Conservation (phyloP, 2,113 vertebrate species). For the Sakesphorus luctuosus region DNA sequence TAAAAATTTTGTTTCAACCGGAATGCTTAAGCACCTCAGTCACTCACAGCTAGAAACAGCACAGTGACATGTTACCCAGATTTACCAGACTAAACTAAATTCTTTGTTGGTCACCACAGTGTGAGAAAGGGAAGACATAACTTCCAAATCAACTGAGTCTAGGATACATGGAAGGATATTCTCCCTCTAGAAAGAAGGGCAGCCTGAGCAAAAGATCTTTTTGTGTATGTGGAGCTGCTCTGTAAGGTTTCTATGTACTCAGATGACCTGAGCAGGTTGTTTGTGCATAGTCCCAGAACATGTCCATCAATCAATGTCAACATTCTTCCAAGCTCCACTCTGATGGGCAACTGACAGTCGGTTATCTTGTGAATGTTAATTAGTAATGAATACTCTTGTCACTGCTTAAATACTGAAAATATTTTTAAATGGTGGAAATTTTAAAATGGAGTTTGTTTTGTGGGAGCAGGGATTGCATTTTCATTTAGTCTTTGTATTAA, state of each 20-base stretch:
- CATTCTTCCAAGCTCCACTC: conserved; percentile 46
- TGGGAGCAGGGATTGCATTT: neutral
- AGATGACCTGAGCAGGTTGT: conserved; percentile 51
- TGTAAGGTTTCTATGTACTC: conserved; percentile 24
- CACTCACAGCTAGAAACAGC: neutral
- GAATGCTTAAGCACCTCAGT: conserved; percentile 8
- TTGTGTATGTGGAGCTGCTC: neutral
- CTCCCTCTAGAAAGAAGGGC: conserved; percentile 50
- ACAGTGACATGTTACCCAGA: neutral
- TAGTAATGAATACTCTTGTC: conserved; percentile 70
- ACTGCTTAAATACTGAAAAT: conserved; percentile 50
- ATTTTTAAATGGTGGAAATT: conserved; percentile 19
- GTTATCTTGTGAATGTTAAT: conserved; percentile 69
- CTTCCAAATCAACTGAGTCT: conserved; percentile 73
- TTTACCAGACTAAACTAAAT: conserved; percentile 50
- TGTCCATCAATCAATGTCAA: conserved; percentile 71
- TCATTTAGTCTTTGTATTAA: conserved; percentile 3
- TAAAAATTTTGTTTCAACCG: conserved; percentile 34
- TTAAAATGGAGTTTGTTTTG: neutral
- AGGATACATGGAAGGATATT: conserved; percentile 15
- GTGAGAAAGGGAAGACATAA: conserved; percentile 70
- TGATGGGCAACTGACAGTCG: conserved; percentile 63
- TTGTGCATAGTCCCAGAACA: conserved; percentile 26
- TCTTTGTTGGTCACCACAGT: conserved; percentile 19
- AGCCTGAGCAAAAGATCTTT: conserved; percentile 23